phyloP scores from a whole-genome alignment of 2,113 vertebrate genomes.

The Oriolus oriolus region DNA sequence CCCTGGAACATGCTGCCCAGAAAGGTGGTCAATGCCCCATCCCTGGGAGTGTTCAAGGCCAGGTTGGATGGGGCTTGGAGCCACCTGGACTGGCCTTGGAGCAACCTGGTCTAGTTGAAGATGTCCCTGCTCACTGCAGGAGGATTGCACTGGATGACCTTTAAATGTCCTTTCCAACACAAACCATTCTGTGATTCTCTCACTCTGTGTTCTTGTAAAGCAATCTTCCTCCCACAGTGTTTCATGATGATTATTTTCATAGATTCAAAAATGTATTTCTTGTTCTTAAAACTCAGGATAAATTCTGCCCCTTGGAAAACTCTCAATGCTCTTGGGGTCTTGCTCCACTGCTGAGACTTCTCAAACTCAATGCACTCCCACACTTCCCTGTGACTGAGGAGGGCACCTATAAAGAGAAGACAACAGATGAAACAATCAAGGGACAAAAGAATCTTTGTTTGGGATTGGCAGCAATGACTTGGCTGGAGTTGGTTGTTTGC shows the following conservation, averaged over 20 bases:
- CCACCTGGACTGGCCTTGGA: background rate
- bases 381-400: background rate
- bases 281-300: background rate
- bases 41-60: background rate
- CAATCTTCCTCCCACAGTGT: accelerated
- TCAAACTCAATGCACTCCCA: background rate
- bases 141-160: background rate
- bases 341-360: background rate
- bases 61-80: background rate
- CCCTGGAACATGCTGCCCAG: accelerated
- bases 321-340: background rate
- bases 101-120: background rate
- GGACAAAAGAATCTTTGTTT: background rate
- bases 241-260: background rate
- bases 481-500: background rate
- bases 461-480: background rate
- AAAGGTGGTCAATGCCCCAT: accelerated
- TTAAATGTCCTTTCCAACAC: background rate
- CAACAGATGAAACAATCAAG: background rate
- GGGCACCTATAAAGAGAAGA: background rate
- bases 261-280: background rate
- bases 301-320: background rate
- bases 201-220: background rate
- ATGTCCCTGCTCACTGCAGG: background rate
- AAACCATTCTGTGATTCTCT: background rate